Evolutionary conservation across 2,113 vertebrate species (phyloP).

Genomic region (Formicarius rufipectus): DNA sequence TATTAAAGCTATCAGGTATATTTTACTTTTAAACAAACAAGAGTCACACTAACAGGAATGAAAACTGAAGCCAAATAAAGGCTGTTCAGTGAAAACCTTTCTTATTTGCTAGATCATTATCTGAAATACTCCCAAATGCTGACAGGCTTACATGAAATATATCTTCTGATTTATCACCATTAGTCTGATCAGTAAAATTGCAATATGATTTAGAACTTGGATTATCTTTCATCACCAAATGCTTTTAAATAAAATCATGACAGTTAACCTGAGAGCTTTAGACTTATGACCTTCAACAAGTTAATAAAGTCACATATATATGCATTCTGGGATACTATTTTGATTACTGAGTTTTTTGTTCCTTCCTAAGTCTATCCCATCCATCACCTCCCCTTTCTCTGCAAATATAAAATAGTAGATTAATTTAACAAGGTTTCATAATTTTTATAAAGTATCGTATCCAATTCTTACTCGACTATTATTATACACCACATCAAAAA

Average conservation of each 20-base stretch:
- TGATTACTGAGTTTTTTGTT: neutral
- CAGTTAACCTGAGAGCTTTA: neutral
- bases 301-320: neutral
- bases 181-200: neutral
- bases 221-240: neutral
- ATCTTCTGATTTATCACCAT: neutral
- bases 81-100: neutral
- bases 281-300: neutral
- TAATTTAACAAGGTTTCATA: neutral
- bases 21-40: neutral
- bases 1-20: neutral
- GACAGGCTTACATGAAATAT: neutral
- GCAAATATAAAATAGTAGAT: neutral
- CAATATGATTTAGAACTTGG: neutral
- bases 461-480: neutral
- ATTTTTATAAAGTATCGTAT: neutral
- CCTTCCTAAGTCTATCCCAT: neutral
- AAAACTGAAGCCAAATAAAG: neutral
- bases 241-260: neutral
- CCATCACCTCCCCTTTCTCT: neutral
- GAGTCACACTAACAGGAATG: neutral
- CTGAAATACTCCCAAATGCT: neutral
- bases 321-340: neutral
- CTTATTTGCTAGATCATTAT: neutral
- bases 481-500: neutral